These are phyloP conservation scores for Papilio polyxenes DNA, from an alignment of 1,140 invertebrate species.

Conservation along the genomic window DNA sequence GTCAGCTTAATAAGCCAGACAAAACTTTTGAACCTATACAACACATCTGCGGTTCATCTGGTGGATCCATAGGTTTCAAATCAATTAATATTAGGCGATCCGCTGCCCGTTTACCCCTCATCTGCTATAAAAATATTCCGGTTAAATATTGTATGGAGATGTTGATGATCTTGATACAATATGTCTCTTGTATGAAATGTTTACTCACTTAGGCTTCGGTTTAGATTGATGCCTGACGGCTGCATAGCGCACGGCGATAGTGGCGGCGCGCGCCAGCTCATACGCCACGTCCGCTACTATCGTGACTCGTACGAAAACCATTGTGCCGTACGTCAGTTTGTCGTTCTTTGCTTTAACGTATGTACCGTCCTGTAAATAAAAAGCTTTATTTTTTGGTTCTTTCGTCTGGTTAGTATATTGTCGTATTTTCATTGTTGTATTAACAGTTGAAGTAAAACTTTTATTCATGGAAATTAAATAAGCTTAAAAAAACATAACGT, in stretches of 20 bases:
- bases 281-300: conserved; percentile 85
- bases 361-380: conserved; percentile 88
- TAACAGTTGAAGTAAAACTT: neutral
- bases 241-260: conserved; percentile 37
- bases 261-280: conserved; percentile 86
- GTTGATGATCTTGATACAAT: too few relatives aligned
- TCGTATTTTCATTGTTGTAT: neutral
- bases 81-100: neutral
- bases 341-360: conserved; percentile 89
- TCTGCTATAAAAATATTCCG: too few relatives aligned
- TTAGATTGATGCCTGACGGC: conserved; percentile 80
- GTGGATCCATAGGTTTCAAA: too few relatives aligned
- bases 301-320: conserved; percentile 93
- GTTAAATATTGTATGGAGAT: too few relatives aligned
- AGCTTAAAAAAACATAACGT: conserved; percentile 37
- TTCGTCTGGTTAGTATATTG: neutral
- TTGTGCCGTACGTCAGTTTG: conserved; percentile 94
- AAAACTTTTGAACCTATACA: too few relatives aligned
- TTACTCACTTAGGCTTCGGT: conserved; percentile 86
- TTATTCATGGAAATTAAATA: neutral
- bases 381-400: neutral
- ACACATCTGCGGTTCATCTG: too few relatives aligned
- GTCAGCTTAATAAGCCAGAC: too few relatives aligned
- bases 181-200: neutral
- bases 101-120: neutral